phyloP scores from a whole-genome alignment of 2,797 vertebrate species.

The Gymnothorax javanicus region DNA sequence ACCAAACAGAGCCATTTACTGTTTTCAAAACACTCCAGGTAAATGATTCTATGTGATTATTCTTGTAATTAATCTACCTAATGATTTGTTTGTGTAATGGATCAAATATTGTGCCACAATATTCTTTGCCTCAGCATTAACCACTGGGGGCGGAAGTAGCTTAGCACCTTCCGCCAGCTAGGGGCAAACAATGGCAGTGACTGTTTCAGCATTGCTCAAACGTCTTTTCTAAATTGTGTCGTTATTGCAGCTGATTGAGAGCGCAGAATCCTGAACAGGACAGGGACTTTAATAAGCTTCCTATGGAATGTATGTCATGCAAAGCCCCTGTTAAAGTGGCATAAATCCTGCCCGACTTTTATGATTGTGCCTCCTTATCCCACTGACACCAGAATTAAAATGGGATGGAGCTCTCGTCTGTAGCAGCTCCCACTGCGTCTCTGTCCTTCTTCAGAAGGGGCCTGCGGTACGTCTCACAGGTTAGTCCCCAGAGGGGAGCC shows the following conservation, averaged over 20 bases:
- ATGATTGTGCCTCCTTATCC: conserved; percentile 60
- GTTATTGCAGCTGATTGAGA: conserved; percentile 11
- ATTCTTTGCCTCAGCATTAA: neutral
- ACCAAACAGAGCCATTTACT: neutral
- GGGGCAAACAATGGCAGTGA: neutral
- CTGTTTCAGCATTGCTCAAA: conserved; percentile 13
- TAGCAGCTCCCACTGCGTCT: conserved; percentile 54
- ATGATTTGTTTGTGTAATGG: neutral
- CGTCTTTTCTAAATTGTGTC: neutral
- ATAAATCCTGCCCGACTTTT: conserved; percentile 57
- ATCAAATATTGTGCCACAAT: neutral
- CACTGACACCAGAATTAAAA: conserved; percentile 62
- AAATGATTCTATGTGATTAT: neutral
- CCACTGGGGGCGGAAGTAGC: neutral
- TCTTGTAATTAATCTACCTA: neutral
- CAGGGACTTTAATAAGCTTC: conserved; percentile 15
- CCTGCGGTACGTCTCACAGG: neutral
- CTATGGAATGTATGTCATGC: neutral
- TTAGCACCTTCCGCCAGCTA: conserved; percentile 5
- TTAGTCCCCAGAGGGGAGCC: neutral
- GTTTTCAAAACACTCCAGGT: neutral
- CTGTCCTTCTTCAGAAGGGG: conserved; percentile 7
- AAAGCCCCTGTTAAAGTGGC: conserved; percentile 50
- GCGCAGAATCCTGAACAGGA: neutral
- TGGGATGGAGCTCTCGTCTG: conserved; percentile 63